Evolutionary conservation across 92 coral and sea anemone species (phyloP), one percentile per base, ranked within the genome.

Genomic region (Paragorgia papillata): DNA sequence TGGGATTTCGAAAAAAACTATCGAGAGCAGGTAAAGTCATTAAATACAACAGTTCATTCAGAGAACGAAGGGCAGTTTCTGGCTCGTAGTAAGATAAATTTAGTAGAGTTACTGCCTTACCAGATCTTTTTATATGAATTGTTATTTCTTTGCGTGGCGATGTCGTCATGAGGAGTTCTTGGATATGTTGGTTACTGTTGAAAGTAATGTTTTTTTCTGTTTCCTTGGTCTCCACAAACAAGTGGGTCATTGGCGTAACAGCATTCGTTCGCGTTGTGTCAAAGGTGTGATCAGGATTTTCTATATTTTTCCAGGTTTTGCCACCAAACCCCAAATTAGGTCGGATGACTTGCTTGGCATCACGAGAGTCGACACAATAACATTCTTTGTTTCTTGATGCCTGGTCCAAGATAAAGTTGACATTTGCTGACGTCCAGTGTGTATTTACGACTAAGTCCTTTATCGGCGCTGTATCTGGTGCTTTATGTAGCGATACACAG

Each of bases 231-330:
- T 75, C 80, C 41, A 78, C 32, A 35, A 84, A 70, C n/a, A 84
- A 69, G 60, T 69, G 88, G 18, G 88, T 84, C 81, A 79, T 74
- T 0, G 82, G 88, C 0, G 88, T 85, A 0, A 73, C 81, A 6
- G 78, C 85, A 73, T 80, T 85, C 82, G 75, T 39, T n/a, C n/a
- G n/a, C n/a, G 85, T 73, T 37, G 76, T 83, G 57, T 85, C 85
- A 39, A 85, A 85, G 12, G 76, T 69, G 63, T 73, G 88, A 59
- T 85, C 88, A 4, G 85, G 85, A 12, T 68, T 80, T 74, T 80
- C 81, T 14, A 85, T 80, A 13, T 40, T 82, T 26, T 43, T 62
- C 87, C 83, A 83, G 18, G 80, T 68, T 9, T 49, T 44, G 22
- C 83, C 83, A 18, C 78, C 83, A 83, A 66, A 76, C 24, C 87